Evolutionary conservation across 1,140 invertebrate species (phyloP), one percentile per base, ranked within the genome.

Genomic region (Drosophila albomicans): DNA sequence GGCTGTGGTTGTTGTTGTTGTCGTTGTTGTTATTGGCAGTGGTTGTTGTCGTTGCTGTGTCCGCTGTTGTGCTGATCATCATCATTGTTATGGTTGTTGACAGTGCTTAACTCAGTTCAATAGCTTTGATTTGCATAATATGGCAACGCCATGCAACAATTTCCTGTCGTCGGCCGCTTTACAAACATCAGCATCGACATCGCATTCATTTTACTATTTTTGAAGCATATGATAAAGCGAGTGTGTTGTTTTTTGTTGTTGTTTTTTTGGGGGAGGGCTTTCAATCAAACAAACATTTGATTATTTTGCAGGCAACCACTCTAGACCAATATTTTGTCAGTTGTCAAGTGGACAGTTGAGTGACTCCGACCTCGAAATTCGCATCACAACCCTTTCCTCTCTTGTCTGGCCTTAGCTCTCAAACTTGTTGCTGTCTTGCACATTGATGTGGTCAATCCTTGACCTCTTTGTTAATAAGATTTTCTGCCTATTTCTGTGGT

Each of bases 101-200:
- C 54, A 56, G 28, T 68, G 45, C 65, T 68, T 68, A 68, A 68
- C 65, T 68, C 54, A 68, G 65, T 54, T 77, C 74, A 81, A 68
- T 82, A 64, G 67, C 81, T 77, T 68, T 81, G 81, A 84, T 85
- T 84, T 84, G 84, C 81, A 84, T 84, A 85, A 85, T 85, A 78
- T 81, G 82, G 62, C 78, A 78, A 84, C 81, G 75, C 62, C 49
- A 78, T 81, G 78, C 78, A 86, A 85, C 78, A 85, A 85, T 85
- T 86, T 85, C 82, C 82, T 85, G 72, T 65, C 41, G 16, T 46
- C 74, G 49, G 66, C 48, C 48, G 32, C 52, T 45, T 25, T 25
- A 25, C 20, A 3, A 52, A 16, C 61, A 54, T 13, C 8, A 49
- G 15, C 20, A 54, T 5, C 30, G 4, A 41, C 32, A 57, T 25